A percentile compares a stretch with the other conserved stretches of the same genome.
These are phyloP conservation scores for Tenebrio molitor DNA, from an alignment of 1,140 invertebrate species.

Conservation along the genomic window DNA sequence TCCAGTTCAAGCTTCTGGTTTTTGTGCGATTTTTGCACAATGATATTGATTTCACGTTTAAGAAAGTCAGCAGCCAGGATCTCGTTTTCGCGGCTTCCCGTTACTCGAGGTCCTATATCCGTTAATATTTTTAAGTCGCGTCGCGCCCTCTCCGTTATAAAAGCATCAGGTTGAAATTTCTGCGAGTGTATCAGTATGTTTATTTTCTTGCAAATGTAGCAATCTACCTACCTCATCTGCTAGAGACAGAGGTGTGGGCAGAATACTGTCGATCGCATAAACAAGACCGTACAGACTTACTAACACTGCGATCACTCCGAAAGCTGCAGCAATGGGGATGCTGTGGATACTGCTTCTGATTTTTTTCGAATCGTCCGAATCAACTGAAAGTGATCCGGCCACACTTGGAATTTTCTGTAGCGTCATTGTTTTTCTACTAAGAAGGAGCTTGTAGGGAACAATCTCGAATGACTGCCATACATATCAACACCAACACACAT, in stretches of 20 bases:
- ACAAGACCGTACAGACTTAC: no score
- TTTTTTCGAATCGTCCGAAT: background rate
- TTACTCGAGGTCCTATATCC: conserved; percentile 67
- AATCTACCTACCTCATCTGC: no score
- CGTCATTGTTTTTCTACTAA: conserved; percentile 94
- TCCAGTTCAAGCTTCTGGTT: conserved; percentile 71
- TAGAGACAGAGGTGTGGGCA: no score
- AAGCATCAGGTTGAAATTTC: conserved; percentile 58
- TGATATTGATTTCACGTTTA: conserved; percentile 67
- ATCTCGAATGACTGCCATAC: conserved; percentile 98
- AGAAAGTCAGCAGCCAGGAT: conserved; percentile 72
- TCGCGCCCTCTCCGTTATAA: conserved; percentile 69
- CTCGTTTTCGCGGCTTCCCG: conserved; percentile 77
- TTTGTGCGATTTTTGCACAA: conserved; percentile 67
- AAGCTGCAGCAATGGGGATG: no score
- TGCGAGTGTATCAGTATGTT: conserved; percentile 36
- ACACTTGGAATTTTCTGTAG: conserved; percentile 96
- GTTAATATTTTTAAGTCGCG: conserved; percentile 67
- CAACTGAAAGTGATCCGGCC: conserved; percentile 89
- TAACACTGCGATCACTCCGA: no score
- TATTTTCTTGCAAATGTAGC: no score
- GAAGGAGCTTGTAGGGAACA: conserved; percentile 98
- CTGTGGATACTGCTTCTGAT: no score
- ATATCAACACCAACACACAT: no score
- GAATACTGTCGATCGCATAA: no score